phyloP scores from a whole-genome alignment of 1,140 invertebrate species.

The Listronotus oregonensis region DNA sequence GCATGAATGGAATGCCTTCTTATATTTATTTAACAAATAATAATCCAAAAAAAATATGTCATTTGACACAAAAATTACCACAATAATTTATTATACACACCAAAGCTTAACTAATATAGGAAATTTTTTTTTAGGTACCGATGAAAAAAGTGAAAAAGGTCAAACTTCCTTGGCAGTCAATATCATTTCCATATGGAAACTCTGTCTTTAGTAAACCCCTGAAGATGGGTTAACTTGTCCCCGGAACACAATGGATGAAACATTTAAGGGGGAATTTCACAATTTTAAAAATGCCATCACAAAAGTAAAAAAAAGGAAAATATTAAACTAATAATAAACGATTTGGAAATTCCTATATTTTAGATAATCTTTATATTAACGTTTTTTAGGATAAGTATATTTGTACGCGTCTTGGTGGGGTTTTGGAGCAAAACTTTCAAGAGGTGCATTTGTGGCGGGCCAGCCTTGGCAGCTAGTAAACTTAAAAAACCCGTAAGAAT shows the following conservation, averaged over 20 bases:
- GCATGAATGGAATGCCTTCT: too few species aligned
- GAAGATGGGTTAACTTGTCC: slow-evolving; percentile 68
- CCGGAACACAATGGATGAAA: slow-evolving; percentile 70
- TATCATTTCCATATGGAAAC: slow-evolving; percentile 69
- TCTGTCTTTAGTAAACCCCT: slow-evolving; percentile 65
- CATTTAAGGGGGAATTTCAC: slow-evolving; percentile 64
- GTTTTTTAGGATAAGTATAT: slow-evolving; percentile 59
- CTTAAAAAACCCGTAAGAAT: slow-evolving; percentile 63
- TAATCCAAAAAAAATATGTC: too few species aligned
- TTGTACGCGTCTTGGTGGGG: slow-evolving; percentile 71
- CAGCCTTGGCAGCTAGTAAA: slow-evolving; percentile 63
- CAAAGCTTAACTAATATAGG: background rate
- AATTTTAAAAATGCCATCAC: slow-evolving; percentile 59
- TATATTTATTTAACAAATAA: too few species aligned
- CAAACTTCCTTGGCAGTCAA: slow-evolving; percentile 51
- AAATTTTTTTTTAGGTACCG: slow-evolving; percentile 1
- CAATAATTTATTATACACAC: too few species aligned
- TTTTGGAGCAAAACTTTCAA: slow-evolving; percentile 68
- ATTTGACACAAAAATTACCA: too few species aligned
- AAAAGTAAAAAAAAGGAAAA: slow-evolving; percentile 51
- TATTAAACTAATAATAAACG: background rate
- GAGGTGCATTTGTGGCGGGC: slow-evolving; percentile 58
- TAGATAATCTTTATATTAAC: background rate
- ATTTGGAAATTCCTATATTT: background rate
- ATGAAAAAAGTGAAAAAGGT: slow-evolving; percentile 7